phyloP scores from a whole-genome alignment of 1,140 invertebrate species.

The Scaptomyza pallida region DNA sequence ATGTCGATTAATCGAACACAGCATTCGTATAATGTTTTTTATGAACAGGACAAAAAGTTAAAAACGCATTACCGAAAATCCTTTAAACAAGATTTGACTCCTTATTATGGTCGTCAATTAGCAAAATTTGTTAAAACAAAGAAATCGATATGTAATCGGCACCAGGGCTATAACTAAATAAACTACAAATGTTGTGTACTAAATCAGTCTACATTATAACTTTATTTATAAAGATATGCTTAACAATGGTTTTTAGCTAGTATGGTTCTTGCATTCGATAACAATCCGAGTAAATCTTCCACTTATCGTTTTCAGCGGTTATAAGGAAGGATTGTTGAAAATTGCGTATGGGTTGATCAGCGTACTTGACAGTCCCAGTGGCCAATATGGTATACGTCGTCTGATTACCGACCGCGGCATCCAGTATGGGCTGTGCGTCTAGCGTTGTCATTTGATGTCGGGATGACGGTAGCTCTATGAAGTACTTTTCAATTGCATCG shows the following conservation, averaged over 20 bases:
- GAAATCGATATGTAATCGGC: background rate
- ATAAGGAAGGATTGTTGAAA: slow-evolving; percentile 93
- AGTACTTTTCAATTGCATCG: slow-evolving; percentile 91
- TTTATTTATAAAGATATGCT: background rate
- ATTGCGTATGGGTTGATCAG: slow-evolving; percentile 85
- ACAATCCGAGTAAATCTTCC: slow-evolving; percentile 94
- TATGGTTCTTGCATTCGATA: slow-evolving; percentile 84
- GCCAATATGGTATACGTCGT: slow-evolving; percentile 90
- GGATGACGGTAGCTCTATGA: slow-evolving; percentile 89
- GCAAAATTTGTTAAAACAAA: background rate
- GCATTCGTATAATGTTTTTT: background rate
- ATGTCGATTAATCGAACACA: slow-evolving; percentile 1
- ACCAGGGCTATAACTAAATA: background rate
- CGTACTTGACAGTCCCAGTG: slow-evolving; percentile 89
- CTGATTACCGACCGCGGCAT: slow-evolving; percentile 88
- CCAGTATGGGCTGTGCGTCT: slow-evolving; percentile 91
- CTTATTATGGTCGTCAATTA: background rate
- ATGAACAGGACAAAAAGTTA: background rate
- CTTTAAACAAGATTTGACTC: background rate
- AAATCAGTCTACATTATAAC: background rate
- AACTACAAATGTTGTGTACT: background rate
- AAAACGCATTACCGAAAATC: no score
- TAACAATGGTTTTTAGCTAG: background rate
- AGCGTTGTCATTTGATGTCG: slow-evolving; percentile 89
- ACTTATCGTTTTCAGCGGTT: slow-evolving; percentile 92